Conservation (phyloP, 2,797 vertebrate species). For the Octomys mimax region DNA sequence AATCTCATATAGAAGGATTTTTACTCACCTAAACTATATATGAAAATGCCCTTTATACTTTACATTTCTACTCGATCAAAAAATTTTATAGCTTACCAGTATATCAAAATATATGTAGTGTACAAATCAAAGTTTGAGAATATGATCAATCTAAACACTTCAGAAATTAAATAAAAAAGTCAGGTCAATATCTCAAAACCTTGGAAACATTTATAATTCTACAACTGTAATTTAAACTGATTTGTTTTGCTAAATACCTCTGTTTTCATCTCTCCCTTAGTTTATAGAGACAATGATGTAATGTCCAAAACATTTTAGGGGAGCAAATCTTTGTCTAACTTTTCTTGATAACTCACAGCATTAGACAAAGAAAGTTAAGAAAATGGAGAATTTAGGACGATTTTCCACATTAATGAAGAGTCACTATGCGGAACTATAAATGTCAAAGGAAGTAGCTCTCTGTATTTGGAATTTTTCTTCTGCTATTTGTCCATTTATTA, state of each 20-base stretch:
- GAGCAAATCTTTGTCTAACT: neutral
- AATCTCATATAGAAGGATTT: constrained; percentile 11
- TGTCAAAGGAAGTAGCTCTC: neutral
- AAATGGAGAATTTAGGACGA: neutral
- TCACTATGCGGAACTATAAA: neutral
- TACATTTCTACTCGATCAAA: neutral
- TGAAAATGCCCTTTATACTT: neutral
- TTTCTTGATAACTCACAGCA: neutral
- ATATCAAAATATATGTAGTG: neutral
- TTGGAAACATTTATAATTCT: neutral
- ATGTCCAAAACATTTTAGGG: neutral
- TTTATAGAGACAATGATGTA: neutral
- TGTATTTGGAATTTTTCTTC: constrained; percentile 2
- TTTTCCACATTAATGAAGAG: neutral
- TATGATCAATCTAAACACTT: neutral
- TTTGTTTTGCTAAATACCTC: neutral
- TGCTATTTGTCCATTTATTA: neutral
- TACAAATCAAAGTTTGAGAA: neutral
- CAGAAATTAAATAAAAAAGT: neutral
- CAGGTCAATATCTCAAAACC: neutral
- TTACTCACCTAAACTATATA: neutral
- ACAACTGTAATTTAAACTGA: neutral
- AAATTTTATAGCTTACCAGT: neutral
- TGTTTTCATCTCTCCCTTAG: neutral
- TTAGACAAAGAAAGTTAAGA: neutral